These are phyloP conservation scores for Allophyes oxyacanthae DNA, from an alignment of 2,888 invertebrate genomes.

Conservation along the genomic window DNA sequence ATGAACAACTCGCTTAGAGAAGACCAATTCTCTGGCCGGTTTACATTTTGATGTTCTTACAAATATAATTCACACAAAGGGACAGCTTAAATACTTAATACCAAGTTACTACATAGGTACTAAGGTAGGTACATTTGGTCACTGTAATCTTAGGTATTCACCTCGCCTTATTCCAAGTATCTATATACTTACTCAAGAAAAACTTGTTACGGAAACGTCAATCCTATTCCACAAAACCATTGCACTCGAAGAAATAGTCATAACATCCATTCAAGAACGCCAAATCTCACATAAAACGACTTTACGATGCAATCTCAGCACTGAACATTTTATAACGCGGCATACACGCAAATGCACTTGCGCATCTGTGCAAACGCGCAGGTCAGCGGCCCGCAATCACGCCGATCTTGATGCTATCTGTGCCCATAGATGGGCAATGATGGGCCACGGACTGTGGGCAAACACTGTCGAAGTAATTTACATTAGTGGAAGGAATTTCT, in stretches of 20 bases:
- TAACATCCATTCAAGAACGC: constrained; percentile 29
- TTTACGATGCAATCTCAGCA: constrained; percentile 48
- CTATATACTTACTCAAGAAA: neutral
- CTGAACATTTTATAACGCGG: constrained; percentile 35
- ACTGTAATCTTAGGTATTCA: neutral
- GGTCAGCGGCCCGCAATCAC: constrained; percentile 55
- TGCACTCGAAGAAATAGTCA: constrained; percentile 28
- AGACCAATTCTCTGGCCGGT: too few species aligned
- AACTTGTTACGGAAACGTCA: neutral
- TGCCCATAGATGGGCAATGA: constrained; percentile 52
- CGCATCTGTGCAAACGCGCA: constrained; percentile 32
- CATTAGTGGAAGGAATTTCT: constrained; percentile 48
- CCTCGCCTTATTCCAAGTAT: too few species aligned
- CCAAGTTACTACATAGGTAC: too few species aligned
- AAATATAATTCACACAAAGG: too few species aligned
- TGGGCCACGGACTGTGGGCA: constrained; percentile 45
- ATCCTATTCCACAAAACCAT: constrained; percentile 5
- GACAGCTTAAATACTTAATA: too few species aligned
- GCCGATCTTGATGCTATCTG: constrained; percentile 54
- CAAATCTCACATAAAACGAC: constrained; percentile 38
- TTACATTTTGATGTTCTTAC: too few species aligned
- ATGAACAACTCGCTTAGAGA: too few species aligned
- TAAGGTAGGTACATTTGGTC: too few species aligned
- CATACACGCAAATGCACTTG: constrained; percentile 35
- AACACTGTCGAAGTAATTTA: constrained; percentile 52